Base-by-base conservation (phyloP, 2,888 invertebrate species). In the Capitulum mitella region DNA sequence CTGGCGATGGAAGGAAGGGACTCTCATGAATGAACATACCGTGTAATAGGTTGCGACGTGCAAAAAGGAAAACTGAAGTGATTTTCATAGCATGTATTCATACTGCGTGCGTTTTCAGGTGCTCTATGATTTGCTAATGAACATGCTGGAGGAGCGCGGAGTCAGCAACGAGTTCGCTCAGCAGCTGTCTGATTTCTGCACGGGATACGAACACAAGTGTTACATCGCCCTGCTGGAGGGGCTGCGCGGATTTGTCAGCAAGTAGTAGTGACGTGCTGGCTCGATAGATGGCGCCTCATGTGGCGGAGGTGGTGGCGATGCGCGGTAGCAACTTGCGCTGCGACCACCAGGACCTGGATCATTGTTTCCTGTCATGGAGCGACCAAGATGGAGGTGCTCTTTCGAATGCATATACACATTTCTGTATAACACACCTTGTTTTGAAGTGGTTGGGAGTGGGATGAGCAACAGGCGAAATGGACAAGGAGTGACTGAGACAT, bases 121-220 rank as follows among this genome's bases (percentile, higher is more conserved):
- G 84, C 87, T 98, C 78, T 98, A 98, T 85, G 97, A 98, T 85
- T 89, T 97, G 77, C 87, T 99, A 82, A 93, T 98, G 92, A 97
- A 97, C 85, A 89, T 96, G 82, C 88, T 99, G 80, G 98, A 98
- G 86, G 98, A 98, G 85, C 94, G 98, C 83, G 98, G 98, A 54
- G 88, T 99, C 81, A 92, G 93, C 84, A 95, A 95, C 84, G 94
- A 95, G 81, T 98, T 99, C 86, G 93, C 91, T 0, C 93, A 94
- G 83, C 93, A 96, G 85, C 85, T 99, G 34, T 90, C 94, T 0
- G 92, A 93, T 81, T 91, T 94, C 85, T 93, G 94, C 85, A 98
- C 98, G 5, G 90, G 91, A 1, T 97, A 97, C 85, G 98, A 99
- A 86, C 98, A 98, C 86, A 88, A 91, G 2, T 91, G 93, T 2